Evolutionary conservation across 1,140 invertebrate species (phyloP), one percentile per base, ranked within the genome.

Genomic region (Hesperophylax magnus): DNA sequence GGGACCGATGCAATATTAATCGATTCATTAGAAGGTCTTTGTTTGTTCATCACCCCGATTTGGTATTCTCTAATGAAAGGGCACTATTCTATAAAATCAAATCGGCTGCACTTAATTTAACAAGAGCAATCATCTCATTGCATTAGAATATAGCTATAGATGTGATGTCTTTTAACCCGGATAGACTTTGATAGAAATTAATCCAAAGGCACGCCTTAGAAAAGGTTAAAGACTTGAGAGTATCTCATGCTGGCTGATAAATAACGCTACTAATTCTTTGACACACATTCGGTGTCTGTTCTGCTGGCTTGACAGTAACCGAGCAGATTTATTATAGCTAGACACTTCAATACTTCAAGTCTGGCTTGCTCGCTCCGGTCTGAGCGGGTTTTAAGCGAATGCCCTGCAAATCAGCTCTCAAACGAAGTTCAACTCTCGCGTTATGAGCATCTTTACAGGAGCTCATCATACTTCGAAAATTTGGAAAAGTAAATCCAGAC

Each of bases 311-410:
- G 56, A 18, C 56, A n/a, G 56, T 5, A 22, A 6, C 20, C 56
- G 20, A 58, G 20, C 58, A 24, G 18, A 61, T 6, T 27, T 20
- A 24, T 58, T 9, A 22, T 18, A 22, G 20, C 63, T 24, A 24
- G 27, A 31, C 14, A 27, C 34, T 22, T 31, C 22, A 31, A 52
- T 52, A 71, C 71, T 24, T 75, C 20, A 18, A 52, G 54, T 27
- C 31, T 39, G n/a, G 31, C 39, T 18, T 6, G 7, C 53, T 27
- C 24, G 1, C 71, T 34, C 3, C 71, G 20, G 53, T 39, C 34
- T 47, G 77, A 82, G 52, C 71, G 65, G 72, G 81, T 82, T 82
- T 82, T 78, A 82, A 79, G 78, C 78, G 81, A 75, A 34, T 54
- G 76, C 69, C 34, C 56, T 34, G 54, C 56, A 78, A 60, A 67